A percentile compares a stretch with the other conserved stretches of the same genome.
Conservation (phyloP, 2,797 vertebrate genomes). For the Dipus sagitta region DNA sequence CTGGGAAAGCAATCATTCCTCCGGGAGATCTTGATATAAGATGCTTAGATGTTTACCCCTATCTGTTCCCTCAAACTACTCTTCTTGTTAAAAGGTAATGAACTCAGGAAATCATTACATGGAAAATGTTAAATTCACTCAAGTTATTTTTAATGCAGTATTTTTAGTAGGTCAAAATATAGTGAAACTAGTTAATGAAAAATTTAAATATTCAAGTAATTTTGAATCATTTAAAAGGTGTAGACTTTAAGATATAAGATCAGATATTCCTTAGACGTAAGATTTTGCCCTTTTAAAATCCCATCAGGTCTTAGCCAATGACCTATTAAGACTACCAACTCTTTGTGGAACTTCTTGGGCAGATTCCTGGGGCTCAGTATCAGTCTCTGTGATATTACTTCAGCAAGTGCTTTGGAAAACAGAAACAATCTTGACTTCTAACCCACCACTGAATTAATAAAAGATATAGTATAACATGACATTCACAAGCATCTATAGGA, state of each 20-base stretch:
- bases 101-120: slow-evolving; percentile 69
- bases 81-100: slow-evolving; percentile 72
- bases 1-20: slow-evolving; percentile 80
- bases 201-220: slow-evolving; percentile 61
- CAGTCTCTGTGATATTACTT: slow-evolving; percentile 48
- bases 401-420: slow-evolving; percentile 45
- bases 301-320: slow-evolving; percentile 64
- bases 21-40: slow-evolving; percentile 74
- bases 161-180: slow-evolving; percentile 49
- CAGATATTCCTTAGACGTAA: slow-evolving; percentile 53
- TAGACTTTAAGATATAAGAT: slow-evolving; percentile 55
- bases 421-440: slow-evolving; percentile 63
- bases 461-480: neutral
- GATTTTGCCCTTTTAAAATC: slow-evolving; percentile 77
- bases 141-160: slow-evolving; percentile 59
- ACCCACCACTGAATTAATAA: slow-evolving; percentile 30
- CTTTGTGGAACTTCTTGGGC: slow-evolving; percentile 62
- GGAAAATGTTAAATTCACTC: slow-evolving; percentile 66
- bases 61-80: slow-evolving; percentile 70
- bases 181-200: slow-evolving; percentile 58
- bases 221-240: slow-evolving; percentile 50
- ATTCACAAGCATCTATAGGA: neutral
- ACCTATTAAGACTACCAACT: slow-evolving; percentile 60
- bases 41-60: slow-evolving; percentile 75
- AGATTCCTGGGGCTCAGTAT: slow-evolving; percentile 50